phyloP scores from a whole-genome alignment of 2,888 invertebrate species.

The Caenorhabditis becei region DNA sequence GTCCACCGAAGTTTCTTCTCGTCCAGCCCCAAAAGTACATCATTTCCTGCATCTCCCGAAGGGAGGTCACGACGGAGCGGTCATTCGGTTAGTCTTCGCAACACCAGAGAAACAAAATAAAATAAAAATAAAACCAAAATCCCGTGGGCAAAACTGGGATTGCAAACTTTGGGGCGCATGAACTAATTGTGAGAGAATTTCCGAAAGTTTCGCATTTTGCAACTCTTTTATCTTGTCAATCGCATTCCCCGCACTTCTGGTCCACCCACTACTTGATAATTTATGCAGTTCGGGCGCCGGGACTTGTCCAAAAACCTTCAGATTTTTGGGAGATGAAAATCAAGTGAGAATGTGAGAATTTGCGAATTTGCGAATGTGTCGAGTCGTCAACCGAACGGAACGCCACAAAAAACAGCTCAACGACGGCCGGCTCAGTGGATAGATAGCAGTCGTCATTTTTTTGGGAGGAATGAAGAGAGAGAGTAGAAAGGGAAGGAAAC shows the following conservation, averaged over 20 bases:
- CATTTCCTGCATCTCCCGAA: constrained; percentile 2
- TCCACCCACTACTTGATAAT: constrained; percentile 15
- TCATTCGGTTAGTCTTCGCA: neutral
- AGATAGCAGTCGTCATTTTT: constrained; percentile 26
- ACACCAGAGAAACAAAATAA: neutral
- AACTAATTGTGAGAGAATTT: constrained; percentile 18
- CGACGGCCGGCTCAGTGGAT: constrained; percentile 2
- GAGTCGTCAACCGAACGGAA: neutral
- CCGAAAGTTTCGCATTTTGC: neutral
- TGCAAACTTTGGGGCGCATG: neutral
- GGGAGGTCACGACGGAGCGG: constrained; percentile 1
- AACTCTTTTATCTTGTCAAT: constrained; percentile 17
- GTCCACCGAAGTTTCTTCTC: neutral
- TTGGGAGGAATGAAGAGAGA: constrained; percentile 9
- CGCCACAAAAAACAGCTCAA: constrained; percentile 30
- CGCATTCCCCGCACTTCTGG: neutral
- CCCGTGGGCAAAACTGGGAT: neutral
- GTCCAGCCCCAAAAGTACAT: neutral
- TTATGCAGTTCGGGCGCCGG: constrained; percentile 11
- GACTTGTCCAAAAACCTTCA: neutral
- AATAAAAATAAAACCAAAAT: neutral
- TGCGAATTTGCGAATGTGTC: constrained; percentile 13
- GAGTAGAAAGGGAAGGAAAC: constrained; percentile 2
- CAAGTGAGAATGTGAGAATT: neutral
- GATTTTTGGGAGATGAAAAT: neutral